These are phyloP conservation scores for Notarius quadriscutis DNA, from an alignment of 2,113 vertebrate species.

Conservation along the genomic window DNA sequence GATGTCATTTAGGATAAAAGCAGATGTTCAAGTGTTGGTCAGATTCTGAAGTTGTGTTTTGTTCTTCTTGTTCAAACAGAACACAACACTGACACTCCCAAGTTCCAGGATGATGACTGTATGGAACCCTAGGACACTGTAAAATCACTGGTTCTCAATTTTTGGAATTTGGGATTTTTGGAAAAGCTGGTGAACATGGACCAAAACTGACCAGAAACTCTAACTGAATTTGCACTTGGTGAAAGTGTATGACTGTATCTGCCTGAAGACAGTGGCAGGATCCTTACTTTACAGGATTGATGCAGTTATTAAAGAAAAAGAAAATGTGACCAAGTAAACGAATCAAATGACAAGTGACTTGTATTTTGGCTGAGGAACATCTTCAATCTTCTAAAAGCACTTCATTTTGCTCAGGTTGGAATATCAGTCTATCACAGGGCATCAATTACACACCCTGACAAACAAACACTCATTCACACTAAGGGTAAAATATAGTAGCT, in stretches of 20 bases:
- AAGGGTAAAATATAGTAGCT: background rate
- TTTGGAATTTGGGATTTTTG: background rate
- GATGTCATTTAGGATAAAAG: background rate
- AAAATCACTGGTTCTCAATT: background rate
- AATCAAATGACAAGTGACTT: background rate
- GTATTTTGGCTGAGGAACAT: background rate
- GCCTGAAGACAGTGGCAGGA: background rate
- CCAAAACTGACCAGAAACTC: background rate
- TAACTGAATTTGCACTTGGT: background rate
- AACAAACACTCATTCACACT: constrained; percentile 7
- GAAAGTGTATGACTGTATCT: background rate
- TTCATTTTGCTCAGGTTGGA: background rate
- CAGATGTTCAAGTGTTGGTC: background rate
- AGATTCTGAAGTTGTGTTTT: background rate
- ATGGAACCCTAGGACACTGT: background rate
- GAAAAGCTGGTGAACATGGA: background rate
- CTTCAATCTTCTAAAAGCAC: background rate
- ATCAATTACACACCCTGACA: background rate
- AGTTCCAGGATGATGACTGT: background rate
- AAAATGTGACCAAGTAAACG: background rate
- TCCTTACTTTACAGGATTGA: background rate
- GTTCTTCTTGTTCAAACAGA: background rate
- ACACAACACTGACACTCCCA: background rate
- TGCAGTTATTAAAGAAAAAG: no score
- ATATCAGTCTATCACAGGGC: background rate